A percentile compares a stretch with the other conserved stretches of the same genome.
These are phyloP conservation scores for Coranthus polyacanthus DNA, from an alignment of 2,797 vertebrate species.

Conservation along the genomic window DNA sequence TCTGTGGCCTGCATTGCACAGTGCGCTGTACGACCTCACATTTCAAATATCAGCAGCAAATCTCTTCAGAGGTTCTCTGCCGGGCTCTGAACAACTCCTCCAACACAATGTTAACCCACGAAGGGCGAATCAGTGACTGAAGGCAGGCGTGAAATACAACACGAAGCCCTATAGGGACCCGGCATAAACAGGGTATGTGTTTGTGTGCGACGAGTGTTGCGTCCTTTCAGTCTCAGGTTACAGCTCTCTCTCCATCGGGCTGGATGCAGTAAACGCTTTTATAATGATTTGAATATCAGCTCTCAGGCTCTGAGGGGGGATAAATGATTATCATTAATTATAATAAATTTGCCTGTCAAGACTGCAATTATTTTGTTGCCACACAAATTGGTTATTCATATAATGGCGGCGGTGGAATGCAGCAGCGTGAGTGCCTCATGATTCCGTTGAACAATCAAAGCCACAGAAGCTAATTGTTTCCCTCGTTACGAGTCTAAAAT, in stretches of 20 bases:
- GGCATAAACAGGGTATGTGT: neutral
- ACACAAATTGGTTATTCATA: slow-evolving; percentile 84
- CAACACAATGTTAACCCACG: slow-evolving; percentile 23
- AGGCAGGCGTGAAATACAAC: slow-evolving; percentile 19
- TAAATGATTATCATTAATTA: slow-evolving; percentile 90
- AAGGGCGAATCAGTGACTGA: slow-evolving; percentile 19
- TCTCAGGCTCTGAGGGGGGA: slow-evolving; percentile 78
- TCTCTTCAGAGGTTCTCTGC: slow-evolving; percentile 7
- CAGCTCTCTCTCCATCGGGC: slow-evolving; percentile 54
- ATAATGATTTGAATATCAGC: slow-evolving; percentile 77
- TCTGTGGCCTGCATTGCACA: neutral
- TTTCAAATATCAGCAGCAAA: slow-evolving; percentile 27
- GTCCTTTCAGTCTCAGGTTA: slow-evolving; percentile 68
- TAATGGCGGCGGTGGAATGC: slow-evolving; percentile 74
- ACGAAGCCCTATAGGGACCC: slow-evolving; percentile 12
- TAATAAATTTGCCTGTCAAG: slow-evolving; percentile 86
- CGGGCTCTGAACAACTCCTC: slow-evolving; percentile 17
- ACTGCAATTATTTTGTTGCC: slow-evolving; percentile 87
- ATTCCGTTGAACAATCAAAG: slow-evolving; percentile 80
- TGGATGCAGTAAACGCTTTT: slow-evolving; percentile 75
- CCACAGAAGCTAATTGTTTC: slow-evolving; percentile 65
- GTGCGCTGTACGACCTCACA: slow-evolving; percentile 25
- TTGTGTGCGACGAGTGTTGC: neutral
- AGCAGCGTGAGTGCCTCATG: slow-evolving; percentile 83
- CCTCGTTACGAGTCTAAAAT: slow-evolving; percentile 36